Evolutionary conservation across 1,140 invertebrate genomes (phyloP), one percentile per base, ranked within the genome.

Genomic region (Eulimnadia texana): DNA sequence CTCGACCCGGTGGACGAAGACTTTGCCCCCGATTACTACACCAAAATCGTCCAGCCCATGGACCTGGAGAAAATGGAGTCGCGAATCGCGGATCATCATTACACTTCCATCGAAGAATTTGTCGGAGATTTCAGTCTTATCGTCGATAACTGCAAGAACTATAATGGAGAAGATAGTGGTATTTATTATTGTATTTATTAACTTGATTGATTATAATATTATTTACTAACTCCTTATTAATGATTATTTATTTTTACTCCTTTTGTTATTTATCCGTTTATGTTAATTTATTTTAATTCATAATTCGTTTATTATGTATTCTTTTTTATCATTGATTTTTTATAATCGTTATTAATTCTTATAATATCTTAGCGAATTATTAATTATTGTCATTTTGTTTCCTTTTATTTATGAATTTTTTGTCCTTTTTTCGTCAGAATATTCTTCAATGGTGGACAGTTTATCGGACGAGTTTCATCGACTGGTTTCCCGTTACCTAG

Each of bases 91-190:
- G 79, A 78, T 66, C 84, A 86, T 25, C 80, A 82, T 62, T 94
- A 95, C 68, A 80, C 82, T 27, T 84, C 80, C 63, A 82, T 87
- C 64, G 79, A 78, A 50, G 83, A 89, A 74, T 93, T 94, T 72
- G 84, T 85, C 69, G 79, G 79, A 2, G 91, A 94, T 74, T 93
- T 94, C 73, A 82, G 85, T 66, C 78, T 92, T 49, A 93, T 94
- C 69, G 84, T 93, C 11, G 87, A 91, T 66, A 95, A 95, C 72
- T 94, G 90, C 72, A 77, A 84, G 63, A 77, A 90, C 54, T 95
- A 93, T 69, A 93, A 94, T 80, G 91, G 91, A 42, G 83, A 84
- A 65, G 84, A 90, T 68, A 93, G 90, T 78, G 90, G 90, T 93
- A 74, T 76, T 74, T 72, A 51, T n/a, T n/a, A n/a, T n/a, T n/a